Conservation (phyloP, 2,113 vertebrate genomes). For the Chloropsis hardwickii region DNA sequence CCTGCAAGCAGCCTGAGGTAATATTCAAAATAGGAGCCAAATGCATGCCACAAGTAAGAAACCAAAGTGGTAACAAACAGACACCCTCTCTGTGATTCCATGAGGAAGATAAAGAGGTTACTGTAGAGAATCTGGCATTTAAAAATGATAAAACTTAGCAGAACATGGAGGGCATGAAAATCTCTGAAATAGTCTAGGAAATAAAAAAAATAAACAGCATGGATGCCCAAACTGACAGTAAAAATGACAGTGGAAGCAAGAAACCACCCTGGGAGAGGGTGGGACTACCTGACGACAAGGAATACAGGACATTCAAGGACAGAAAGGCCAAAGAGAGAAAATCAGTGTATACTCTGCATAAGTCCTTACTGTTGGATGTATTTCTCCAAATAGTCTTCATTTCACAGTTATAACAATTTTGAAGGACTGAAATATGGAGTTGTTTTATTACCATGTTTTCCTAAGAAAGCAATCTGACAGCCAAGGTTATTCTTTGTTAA, state of each 20-base stretch:
- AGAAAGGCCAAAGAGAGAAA: neutral
- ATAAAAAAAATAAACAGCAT: neutral
- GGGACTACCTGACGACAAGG: too few species aligned
- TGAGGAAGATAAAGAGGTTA: neutral
- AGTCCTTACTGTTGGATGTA: neutral
- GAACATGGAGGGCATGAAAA: neutral
- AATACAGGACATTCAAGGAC: neutral
- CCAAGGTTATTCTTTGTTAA: neutral
- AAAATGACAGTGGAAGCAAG: neutral
- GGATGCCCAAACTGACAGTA: neutral
- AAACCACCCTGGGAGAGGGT: neutral
- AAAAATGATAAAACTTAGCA: neutral
- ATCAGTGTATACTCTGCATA: neutral
- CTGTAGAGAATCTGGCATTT: neutral
- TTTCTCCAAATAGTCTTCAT: neutral
- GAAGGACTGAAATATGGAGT: neutral
- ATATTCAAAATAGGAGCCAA: neutral
- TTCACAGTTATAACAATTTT: neutral
- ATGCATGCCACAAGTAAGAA: neutral
- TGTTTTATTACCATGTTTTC: neutral
- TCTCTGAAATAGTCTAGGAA: neutral
- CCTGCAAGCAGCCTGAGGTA: neutral
- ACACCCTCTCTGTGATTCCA: neutral
- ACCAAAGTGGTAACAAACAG: neutral
- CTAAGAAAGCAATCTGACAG: neutral